Percentiles rank a stretch among this genome's conserved stretches.
Conservation (phyloP, 1,140 invertebrate species). For the Pseudoatta argentina region DNA sequence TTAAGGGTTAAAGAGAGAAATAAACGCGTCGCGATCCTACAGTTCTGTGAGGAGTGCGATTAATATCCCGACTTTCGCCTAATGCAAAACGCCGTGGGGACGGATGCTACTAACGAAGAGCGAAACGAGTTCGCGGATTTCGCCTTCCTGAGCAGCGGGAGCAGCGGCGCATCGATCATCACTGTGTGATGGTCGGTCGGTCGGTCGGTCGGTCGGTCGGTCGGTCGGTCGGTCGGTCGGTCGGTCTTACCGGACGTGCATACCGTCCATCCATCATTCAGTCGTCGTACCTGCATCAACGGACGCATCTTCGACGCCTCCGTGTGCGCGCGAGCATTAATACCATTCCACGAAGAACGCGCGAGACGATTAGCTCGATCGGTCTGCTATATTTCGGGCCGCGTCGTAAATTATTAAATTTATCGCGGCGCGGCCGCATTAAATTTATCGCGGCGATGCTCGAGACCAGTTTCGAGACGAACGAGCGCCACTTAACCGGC, state of each 20-base stretch:
- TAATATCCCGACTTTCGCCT: conserved; percentile 61
- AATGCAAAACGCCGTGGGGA: conserved; percentile 63
- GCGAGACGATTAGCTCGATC: conserved; percentile 73
- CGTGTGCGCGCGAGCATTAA: conserved; percentile 72
- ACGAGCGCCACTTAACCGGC: conserved; percentile 53
- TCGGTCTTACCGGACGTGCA: conserved; percentile 72
- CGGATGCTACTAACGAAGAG: conserved; percentile 53
- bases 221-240: conserved; percentile 64
- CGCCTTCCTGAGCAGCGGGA: conserved; percentile 75
- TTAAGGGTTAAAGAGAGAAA: conserved; percentile 59
- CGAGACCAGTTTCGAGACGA: conserved; percentile 58
- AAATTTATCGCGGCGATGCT: conserved; percentile 60
- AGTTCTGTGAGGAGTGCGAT: too few species aligned
- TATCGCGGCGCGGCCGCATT: conserved; percentile 57
- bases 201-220: conserved; percentile 62
- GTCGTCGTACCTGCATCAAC: conserved; percentile 78
- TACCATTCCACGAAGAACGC: conserved; percentile 76
- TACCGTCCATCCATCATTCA: conserved; percentile 82
- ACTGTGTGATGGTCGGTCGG: conserved; percentile 72
- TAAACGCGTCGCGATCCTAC: conserved; percentile 51
- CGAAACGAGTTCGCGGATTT: conserved; percentile 82
- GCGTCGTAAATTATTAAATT: conserved; percentile 66
- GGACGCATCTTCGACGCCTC: conserved; percentile 76
- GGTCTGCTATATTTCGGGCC: conserved; percentile 49
- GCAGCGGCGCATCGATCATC: conserved; percentile 83